phyloP scores from a whole-genome alignment of 2,888 invertebrate genomes.

The Dichetophora obliterata region DNA sequence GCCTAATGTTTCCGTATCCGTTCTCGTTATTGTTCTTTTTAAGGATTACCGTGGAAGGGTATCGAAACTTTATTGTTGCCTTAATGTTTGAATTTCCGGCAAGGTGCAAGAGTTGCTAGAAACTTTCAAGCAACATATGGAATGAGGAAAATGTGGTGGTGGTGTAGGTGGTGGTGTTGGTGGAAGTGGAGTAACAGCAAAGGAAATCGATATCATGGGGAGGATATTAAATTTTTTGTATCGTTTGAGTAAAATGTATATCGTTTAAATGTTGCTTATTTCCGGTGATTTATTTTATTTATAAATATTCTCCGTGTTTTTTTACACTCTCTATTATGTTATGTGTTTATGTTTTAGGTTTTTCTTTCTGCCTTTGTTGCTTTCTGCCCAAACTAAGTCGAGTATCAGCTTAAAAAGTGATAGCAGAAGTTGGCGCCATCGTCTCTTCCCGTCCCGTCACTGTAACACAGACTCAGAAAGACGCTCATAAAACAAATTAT shows the following conservation, averaged over 20 bases:
- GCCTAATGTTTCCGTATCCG: constrained; percentile 29
- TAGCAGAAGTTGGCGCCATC: background rate
- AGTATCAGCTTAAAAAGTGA: background rate
- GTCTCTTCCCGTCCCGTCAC: background rate
- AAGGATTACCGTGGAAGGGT: background rate
- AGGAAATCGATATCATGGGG: too few species aligned
- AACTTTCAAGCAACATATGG: background rate
- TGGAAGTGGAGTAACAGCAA: too few species aligned
- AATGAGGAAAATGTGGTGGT: too few species aligned
- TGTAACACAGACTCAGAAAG: background rate
- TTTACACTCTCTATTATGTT: background rate
- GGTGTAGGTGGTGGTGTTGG: too few species aligned
- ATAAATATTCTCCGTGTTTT: background rate
- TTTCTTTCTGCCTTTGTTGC: background rate
- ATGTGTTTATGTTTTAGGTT: constrained; percentile 10
- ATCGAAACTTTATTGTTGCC: constrained; percentile 6
- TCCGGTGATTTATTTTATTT: constrained; percentile 11
- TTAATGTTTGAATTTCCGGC: constrained; percentile 16
- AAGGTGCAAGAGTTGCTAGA: background rate
- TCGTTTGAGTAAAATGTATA: constrained; percentile 7
- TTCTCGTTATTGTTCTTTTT: background rate
- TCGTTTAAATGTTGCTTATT: background rate
- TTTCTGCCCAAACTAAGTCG: background rate
- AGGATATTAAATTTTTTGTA: constrained; percentile 26
- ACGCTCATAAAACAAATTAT: constrained; percentile 19